These are phyloP conservation scores for Hemicordylus capensis DNA, from an alignment of 2,113 vertebrate species.

Conservation along the genomic window DNA sequence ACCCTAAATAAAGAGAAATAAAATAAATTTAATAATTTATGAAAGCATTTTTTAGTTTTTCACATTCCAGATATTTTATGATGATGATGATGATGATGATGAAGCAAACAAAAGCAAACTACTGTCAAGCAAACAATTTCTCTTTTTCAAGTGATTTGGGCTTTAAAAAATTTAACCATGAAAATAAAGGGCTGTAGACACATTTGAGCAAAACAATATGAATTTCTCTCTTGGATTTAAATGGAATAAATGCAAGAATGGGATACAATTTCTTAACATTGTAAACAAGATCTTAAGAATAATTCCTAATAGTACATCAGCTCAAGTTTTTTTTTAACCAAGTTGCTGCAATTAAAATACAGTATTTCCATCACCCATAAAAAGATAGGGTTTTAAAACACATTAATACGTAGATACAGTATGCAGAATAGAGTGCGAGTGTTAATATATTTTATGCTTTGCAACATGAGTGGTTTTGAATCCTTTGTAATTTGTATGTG, in stretches of 20 bases:
- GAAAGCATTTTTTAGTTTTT: not conserved
- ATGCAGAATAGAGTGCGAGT: not conserved
- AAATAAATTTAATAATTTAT: not conserved
- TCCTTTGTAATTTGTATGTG: fast-evolving
- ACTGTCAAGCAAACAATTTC: not conserved
- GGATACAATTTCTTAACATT: not conserved
- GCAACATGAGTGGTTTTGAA: not conserved
- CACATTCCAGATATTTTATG: not conserved
- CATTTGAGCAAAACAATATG: not conserved
- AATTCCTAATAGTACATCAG: not conserved
- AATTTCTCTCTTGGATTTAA: not conserved
- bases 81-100: no score
- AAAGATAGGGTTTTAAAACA: not conserved
- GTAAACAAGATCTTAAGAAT: not conserved
- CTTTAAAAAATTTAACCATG: no score
- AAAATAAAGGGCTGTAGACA: not conserved
- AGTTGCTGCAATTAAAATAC: not conserved
- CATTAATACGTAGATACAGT: not conserved
- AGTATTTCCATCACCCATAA: not conserved
- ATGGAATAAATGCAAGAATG: not conserved
- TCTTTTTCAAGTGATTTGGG: not conserved
- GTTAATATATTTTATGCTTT: conserved; percentile 1
- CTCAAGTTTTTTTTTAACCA: not conserved
- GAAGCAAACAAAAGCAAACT: no score
- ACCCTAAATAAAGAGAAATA: not conserved